Base-by-base conservation (phyloP, 1,140 invertebrate genomes). In the Maniola jurtina region DNA sequence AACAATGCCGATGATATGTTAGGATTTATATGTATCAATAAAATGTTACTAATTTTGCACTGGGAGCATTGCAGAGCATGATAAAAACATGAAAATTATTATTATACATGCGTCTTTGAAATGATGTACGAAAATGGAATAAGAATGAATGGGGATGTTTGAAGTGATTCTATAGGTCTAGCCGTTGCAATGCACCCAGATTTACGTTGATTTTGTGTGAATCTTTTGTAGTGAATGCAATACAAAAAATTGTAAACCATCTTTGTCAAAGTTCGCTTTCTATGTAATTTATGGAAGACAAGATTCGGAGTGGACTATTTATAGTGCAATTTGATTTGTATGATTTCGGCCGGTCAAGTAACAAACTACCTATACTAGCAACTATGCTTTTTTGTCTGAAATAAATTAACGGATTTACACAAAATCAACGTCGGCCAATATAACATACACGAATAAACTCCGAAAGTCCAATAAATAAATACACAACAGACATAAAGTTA, bases 1-100 rank as follows among this genome's bases (percentile, higher is more conserved):
- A 87, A 86, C 83, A 87, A 89, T 82, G 83, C 76, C 64, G 79
- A 84, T 85, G 86, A 88, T 89, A 89, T 87, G 86, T 87, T 48
- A 68, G 75, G 14, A 38, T 45, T 64, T 81, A 83, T 72, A 75
- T 83, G 77, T 81, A 71, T 68, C 63, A 76, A 71, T 71, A 71
- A 72, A 64, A 72, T 54, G 47, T 60, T 38, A 58, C 11, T 62
- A 61, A 61, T 48, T 25, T 47, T 11, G 36, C 16, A 42, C 25
- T 57, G 47, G 48, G 56, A 54, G n/a, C 16, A 59, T 34, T 33
- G 45, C 55, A 47, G 25, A 55, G 15, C 45, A 38, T 36, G 33
- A 40, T 40, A 25, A 52, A n/a, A 34, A 6, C 34, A 55, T 55
- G 25, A 25, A 25, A 25, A n/a, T n/a, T n/a, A n/a, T 25, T 25